Evolutionary conservation across 2,888 invertebrate genomes (phyloP), one percentile per base, ranked within the genome.

Genomic region (Aporophyla lueneburgensis): DNA sequence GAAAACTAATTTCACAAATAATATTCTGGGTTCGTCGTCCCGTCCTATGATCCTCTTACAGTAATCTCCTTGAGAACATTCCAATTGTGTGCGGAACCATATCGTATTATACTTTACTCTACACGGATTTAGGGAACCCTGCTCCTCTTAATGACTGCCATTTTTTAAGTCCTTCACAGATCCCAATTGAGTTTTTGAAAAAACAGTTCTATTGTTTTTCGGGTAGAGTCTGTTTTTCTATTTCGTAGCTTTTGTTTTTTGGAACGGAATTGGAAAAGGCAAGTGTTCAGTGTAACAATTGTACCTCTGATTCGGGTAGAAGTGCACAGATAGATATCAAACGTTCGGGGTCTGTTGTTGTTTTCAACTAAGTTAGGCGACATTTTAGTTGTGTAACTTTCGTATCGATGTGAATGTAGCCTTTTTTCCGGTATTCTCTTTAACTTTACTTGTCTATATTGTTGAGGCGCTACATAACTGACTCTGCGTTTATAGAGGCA

Each of bases 61-160:
- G 67, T 91, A 90, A 90, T 91, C 90, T 83, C 86, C 78, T 89
- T 90, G 89, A 83, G 89, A 84, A 87, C 89, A 74, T 74, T 76
- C 75, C 83, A 77, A 88, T 84, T 82, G 78, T 78, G 77, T 73
- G 70, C 75, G 69, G 70, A 81, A 83, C 76, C 74, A 76, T 72
- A 74, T 62, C 66, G 83, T 80, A 80, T 88, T 87, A 84, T 69
- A 54, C 78, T 81, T 59, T 61, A 65, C 74, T 78, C 78, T 74
- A 76, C 74, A 81, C 59, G 71, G 78, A 80, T 87, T 87, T 81
- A 51, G 61, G 62, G 66, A 81, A 77, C 79, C 81, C 69, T 74
- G 68, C 65, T 81, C 61, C 51, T 74, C 72, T 76, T 88, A 88
- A 86, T 81, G 74, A 84, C 69, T 75, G 78, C 70, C 74, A 80